Conservation (phyloP, 2,797 vertebrate genomes). For the Orientallactaga sibirica region DNA sequence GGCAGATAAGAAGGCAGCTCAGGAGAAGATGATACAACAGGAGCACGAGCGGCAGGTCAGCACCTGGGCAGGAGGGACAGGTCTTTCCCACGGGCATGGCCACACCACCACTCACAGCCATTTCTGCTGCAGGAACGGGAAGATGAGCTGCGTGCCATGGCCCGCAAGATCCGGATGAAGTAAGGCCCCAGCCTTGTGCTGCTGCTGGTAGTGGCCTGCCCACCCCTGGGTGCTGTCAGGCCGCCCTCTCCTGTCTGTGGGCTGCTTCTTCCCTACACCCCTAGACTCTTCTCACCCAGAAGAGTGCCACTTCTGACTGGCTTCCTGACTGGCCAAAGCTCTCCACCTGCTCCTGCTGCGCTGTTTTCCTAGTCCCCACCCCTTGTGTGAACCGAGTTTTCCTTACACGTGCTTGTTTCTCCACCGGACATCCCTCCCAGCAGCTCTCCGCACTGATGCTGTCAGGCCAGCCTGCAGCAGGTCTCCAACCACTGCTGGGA, state of each 20-base stretch:
- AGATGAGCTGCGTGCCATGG: constrained; percentile 96
- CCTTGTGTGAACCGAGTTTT: neutral
- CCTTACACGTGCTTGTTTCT: accelerated
- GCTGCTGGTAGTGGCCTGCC: neutral
- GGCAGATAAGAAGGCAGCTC: constrained; percentile 96
- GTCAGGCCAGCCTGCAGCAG: accelerated
- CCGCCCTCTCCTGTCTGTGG: neutral
- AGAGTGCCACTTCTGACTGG: neutral
- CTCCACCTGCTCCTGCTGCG: neutral
- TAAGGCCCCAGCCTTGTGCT: constrained; percentile 85
- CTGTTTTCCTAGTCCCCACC: neutral
- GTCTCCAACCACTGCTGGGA: neutral
- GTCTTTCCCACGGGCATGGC: accelerated
- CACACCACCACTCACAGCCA: neutral
- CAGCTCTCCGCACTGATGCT: neutral
- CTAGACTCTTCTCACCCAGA: neutral
- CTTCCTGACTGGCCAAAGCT: neutral
- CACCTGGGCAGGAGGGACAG: neutral
- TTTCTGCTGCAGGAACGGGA: constrained; percentile 92
- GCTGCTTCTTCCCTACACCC: neutral
- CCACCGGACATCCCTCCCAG: too few species aligned
- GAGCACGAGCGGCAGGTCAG: constrained; percentile 95
- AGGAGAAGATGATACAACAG: constrained; percentile 96
- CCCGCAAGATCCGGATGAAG: constrained; percentile 98
- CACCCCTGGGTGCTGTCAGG: neutral